Base-by-base conservation (phyloP, 2,888 invertebrate genomes). In the Clusia tigrina region DNA sequence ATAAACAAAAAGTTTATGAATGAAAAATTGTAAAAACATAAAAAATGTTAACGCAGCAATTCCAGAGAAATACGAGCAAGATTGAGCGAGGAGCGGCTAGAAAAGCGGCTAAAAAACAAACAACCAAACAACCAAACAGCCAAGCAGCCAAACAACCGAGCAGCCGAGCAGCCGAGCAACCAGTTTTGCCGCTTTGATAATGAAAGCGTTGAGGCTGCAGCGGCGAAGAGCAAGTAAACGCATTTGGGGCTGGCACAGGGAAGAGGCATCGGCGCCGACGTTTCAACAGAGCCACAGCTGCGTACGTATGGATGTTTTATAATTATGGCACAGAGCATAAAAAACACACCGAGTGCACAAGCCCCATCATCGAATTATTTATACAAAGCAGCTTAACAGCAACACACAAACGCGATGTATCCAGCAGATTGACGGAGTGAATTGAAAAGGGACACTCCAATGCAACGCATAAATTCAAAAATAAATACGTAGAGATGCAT, bases 11-110 rank as follows among this genome's bases (percentile, higher is more conserved):
- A 54, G 66, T 74, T 74, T 72, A 73, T 73, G 72, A 73, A 74
- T 76, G 76, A 73, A 77, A 76, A 71, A 73, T 76, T 74, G 76
- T 77, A 72, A 76, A 60, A 63, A 58, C 56, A 66, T 70, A 69
- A 68, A 74, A n/a, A 69, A 66, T 78, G 74, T 77, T 78, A 77
- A 76, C 78, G 78, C 78, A 76, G 78, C 74, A 73, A 61, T 75
- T 75, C 78, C 77, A 75, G 69, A 77, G 59, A 63, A 63, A 59
- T 54, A 54, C 63, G 59, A 55, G 55, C 51, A 52, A 42, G 51
- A 20, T 52, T 46, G 26, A 54, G 54, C 37, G 42, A 3, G 42
- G 12, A 6, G 42, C 42, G 42, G 12, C 42, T 42, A 3, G n/a
- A n/a, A n/a, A n/a, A n/a, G n/a, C n/a, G n/a, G 9, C 3, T 42